Evolutionary conservation across 2,113 vertebrate species (phyloP).

Genomic region (Odobenus rosmarus): DNA sequence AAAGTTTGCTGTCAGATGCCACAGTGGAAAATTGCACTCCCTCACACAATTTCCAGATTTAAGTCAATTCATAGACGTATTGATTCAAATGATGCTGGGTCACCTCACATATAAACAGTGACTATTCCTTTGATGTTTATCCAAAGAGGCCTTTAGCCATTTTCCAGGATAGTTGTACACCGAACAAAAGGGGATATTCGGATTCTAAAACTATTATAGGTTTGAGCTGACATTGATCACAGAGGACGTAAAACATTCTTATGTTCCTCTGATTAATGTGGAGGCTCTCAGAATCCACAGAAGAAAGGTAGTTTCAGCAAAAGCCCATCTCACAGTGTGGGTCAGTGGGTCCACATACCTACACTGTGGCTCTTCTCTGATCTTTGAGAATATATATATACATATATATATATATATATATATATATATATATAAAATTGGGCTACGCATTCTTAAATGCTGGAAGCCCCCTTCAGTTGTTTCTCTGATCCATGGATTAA

Average conservation of each 20-base stretch:
- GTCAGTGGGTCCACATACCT: not conserved
- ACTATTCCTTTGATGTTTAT: not conserved
- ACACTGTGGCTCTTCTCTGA: not conserved
- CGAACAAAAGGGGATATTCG: not conserved
- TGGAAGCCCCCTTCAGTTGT: not conserved
- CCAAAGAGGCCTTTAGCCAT: not conserved
- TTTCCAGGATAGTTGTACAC: not conserved
- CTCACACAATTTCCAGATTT: not conserved
- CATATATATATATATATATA: too few relatives aligned
- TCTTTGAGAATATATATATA: not conserved
- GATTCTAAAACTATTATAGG: not conserved
- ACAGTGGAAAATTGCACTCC: not conserved
- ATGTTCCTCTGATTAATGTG: not conserved
- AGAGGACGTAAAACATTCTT: not conserved
- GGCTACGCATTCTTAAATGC: not conserved
- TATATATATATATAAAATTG: not conserved
- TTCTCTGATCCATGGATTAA: conserved; percentile 12
- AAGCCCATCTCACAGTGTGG: not conserved
- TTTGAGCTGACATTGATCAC: not conserved
- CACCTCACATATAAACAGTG: not conserved
- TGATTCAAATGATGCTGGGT: not conserved
- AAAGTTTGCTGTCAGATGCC: not conserved
- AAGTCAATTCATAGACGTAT: not conserved
- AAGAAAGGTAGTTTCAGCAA: not conserved
- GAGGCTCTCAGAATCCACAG: not conserved